Evolutionary conservation across 2,797 vertebrate genomes (phyloP), one percentile per base, ranked within the genome.

Genomic region (Clarias pachynema): DNA sequence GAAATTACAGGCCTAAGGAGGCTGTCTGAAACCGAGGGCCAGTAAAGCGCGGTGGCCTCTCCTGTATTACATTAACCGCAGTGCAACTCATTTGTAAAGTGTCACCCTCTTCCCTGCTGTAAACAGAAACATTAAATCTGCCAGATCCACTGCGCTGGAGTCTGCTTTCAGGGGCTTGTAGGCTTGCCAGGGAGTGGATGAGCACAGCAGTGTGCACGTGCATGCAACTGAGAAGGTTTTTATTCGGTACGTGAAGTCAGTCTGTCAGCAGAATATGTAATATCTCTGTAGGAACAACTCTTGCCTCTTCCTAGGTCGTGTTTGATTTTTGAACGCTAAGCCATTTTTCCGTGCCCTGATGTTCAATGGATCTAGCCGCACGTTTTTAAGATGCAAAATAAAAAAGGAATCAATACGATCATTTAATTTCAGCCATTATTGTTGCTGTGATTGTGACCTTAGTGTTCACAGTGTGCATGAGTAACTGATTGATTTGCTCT

Each of bases 111-210:
- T 75, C 83, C 34, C 82, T 68, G 84, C 87, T 86, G 89, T 89
- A 87, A 87, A 90, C 86, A 87, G 84, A 88, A 88, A 88, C 89
- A 86, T 89, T 88, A 88, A 88, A 89, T 89, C 87, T 84, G 83
- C 72, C 73, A 84, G 73, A 87, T 86, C 81, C 77, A 79, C 83
- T 84, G 83, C 16, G 34, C 77, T 68, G 53, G 84, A 84, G 66
- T 80, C 31, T 60, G 80, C 79, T 86, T 89, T 59, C 29, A 68
- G 82, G 84, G 62, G 59, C 59, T 80, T 9, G 68, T 57, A 57
- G 44, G 65, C 56, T 78, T 81, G 68, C 78, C 74, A 79, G 80
- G 68, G 68, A 82, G 82, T 66, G 77, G 53, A 73, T 29, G 60
- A 69, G 90, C 88, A 90, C 87, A 87, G 85, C 86, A 86, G 85